A percentile compares a stretch with the other conserved stretches of the same genome.
Conservation (phyloP, 2,888 invertebrate species). For the Cataglyphis cursor region DNA sequence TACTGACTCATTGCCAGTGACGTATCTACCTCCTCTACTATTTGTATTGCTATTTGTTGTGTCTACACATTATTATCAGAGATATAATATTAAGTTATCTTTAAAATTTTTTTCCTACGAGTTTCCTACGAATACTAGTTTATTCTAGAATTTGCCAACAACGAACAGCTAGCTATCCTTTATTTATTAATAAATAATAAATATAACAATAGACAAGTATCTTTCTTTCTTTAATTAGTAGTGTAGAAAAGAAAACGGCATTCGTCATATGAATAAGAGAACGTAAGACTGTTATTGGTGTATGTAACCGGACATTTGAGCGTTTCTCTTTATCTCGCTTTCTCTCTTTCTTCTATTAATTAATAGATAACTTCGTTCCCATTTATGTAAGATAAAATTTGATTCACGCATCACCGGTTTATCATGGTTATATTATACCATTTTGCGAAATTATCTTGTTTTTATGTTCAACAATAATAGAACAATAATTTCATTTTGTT, state of each 20-base stretch:
- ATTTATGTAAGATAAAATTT: conserved; percentile 23
- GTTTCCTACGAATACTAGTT: too few relatives aligned
- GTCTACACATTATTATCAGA: background rate
- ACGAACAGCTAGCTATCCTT: background rate
- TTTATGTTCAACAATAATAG: conserved; percentile 12
- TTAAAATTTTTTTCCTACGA: background rate
- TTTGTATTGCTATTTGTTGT: background rate
- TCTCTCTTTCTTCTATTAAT: conserved; percentile 28
- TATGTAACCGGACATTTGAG: background rate
- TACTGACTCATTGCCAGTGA: conserved; percentile 67
- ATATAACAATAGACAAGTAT: background rate
- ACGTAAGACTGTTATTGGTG: background rate
- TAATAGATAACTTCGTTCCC: conserved; percentile 21
- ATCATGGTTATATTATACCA: background rate
- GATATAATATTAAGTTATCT: background rate
- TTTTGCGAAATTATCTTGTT: conserved; percentile 5
- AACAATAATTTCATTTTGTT: background rate
- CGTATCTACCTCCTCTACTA: conserved; percentile 27
- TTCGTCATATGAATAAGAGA: background rate
- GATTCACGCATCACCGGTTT: background rate
- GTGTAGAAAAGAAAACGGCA: background rate
- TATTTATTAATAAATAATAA: conserved; percentile 3
- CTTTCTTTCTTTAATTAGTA: background rate
- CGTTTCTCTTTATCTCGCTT: background rate
- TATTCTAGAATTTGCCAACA: background rate